A percentile compares a stretch with the other conserved stretches of the same genome.
Conservation (phyloP, 2,113 vertebrate species). For the Pongo pygmaeus region DNA sequence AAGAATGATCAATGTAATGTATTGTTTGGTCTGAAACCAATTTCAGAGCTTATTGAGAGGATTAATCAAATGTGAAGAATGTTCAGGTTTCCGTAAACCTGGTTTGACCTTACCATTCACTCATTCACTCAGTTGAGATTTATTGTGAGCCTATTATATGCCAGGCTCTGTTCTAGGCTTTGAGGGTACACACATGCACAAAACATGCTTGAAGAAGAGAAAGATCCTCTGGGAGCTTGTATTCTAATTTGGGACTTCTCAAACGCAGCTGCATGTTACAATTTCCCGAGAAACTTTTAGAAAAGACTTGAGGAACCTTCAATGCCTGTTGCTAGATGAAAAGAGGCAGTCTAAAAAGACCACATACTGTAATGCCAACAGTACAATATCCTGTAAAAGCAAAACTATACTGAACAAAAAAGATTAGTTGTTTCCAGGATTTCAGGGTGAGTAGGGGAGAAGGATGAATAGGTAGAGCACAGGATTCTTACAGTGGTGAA, state of each 20-base stretch:
- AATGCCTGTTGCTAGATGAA: background rate
- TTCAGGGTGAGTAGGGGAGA: background rate
- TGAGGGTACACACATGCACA: background rate
- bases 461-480: background rate
- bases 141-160: background rate
- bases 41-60: background rate
- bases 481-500: background rate
- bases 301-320: background rate
- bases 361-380: background rate
- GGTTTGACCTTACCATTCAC: background rate
- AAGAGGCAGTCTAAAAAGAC: background rate
- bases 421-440: background rate
- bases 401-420: background rate
- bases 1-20: background rate
- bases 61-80: background rate
- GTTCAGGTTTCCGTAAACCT: background rate
- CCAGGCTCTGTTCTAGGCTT: background rate
- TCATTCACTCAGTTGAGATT: background rate
- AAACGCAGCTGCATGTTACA: background rate
- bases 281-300: background rate
- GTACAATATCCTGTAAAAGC: background rate
- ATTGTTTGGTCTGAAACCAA: background rate
- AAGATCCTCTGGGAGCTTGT: background rate
- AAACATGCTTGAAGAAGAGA: conserved; percentile 4
- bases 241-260: background rate